phyloP scores from a whole-genome alignment of 1,140 invertebrate genomes.

The Coenobita brevimanus region DNA sequence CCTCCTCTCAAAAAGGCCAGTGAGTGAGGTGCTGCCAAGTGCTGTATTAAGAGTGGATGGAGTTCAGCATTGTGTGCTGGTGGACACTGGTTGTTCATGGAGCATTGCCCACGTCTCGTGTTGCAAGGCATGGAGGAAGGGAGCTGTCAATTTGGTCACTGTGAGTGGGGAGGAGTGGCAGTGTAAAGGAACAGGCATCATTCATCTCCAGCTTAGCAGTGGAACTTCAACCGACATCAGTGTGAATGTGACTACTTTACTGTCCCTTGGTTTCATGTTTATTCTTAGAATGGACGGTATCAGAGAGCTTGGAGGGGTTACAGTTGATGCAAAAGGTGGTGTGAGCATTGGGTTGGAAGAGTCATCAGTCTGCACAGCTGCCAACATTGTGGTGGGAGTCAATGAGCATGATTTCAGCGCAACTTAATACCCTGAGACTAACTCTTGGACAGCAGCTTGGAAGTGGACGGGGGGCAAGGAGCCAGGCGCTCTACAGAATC shows the following conservation, averaged over 20 bases:
- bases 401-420: background rate
- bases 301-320: background rate
- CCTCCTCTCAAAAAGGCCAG: background rate
- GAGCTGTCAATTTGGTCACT: background rate
- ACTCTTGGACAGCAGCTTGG: slow-evolving; percentile 3
- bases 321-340: background rate
- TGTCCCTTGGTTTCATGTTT: background rate
- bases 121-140: background rate
- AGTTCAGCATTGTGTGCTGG: background rate
- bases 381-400: background rate
- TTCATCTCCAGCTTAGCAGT: background rate
- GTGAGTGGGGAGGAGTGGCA: slow-evolving; percentile 6
- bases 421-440: background rate
- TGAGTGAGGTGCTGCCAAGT: background rate
- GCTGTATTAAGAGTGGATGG: background rate
- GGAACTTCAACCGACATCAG: background rate
- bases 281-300: slow-evolving; percentile 7
- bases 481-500: background rate
- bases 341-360: background rate
- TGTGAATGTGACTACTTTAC: background rate
- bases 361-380: background rate
- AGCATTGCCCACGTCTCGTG: slow-evolving; percentile 9
- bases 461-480: background rate
- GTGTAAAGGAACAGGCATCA: background rate
- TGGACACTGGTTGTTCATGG: slow-evolving; percentile 9